Conservation (phyloP, 92 coral and sea anemone genomes). For the Umimayanthus chanpuru region DNA sequence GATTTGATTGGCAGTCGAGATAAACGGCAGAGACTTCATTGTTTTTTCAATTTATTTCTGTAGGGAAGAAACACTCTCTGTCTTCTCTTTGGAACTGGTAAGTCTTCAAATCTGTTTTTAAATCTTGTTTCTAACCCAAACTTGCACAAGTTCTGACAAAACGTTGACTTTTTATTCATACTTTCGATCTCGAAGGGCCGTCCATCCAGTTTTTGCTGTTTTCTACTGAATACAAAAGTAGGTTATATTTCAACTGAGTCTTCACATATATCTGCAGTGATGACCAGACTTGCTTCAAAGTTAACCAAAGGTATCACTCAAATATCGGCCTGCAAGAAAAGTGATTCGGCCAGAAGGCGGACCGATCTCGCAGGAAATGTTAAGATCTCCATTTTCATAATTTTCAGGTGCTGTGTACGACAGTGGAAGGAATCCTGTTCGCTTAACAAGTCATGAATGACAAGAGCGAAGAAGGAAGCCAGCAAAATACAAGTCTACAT, state of each 20-base stretch:
- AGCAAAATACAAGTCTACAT: constrained; percentile 33
- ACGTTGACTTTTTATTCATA: constrained; percentile 21
- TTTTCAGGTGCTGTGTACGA: constrained; percentile 27
- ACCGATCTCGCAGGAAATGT: background rate
- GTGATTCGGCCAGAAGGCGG: constrained; percentile 12
- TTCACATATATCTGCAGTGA: constrained; percentile 37
- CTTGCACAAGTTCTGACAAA: constrained; percentile 11
- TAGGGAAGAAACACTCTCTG: constrained; percentile 73
- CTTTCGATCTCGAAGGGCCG: constrained; percentile 39
- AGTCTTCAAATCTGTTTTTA: constrained; percentile 77
- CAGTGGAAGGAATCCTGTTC: constrained; percentile 33
- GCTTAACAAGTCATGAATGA: constrained; percentile 45
- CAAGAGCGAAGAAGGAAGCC: constrained; percentile 5
- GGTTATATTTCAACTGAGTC: constrained; percentile 31
- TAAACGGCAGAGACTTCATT: constrained; percentile 80
- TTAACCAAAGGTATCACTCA: constrained; percentile 31
- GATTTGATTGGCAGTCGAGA: constrained; percentile 87
- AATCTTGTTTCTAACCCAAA: constrained; percentile 22
- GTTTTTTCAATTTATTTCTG: constrained; percentile 80
- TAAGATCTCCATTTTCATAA: constrained; percentile 14
- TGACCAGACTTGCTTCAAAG: constrained; percentile 35
- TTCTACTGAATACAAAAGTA: constrained; percentile 47
- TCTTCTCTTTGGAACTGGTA: constrained; percentile 78
- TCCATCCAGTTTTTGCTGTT: constrained; percentile 38
- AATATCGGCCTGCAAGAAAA: background rate